These are phyloP conservation scores for Periophthalmodon schlosseri DNA, from an alignment of 2,113 vertebrate species.

Conservation along the genomic window DNA sequence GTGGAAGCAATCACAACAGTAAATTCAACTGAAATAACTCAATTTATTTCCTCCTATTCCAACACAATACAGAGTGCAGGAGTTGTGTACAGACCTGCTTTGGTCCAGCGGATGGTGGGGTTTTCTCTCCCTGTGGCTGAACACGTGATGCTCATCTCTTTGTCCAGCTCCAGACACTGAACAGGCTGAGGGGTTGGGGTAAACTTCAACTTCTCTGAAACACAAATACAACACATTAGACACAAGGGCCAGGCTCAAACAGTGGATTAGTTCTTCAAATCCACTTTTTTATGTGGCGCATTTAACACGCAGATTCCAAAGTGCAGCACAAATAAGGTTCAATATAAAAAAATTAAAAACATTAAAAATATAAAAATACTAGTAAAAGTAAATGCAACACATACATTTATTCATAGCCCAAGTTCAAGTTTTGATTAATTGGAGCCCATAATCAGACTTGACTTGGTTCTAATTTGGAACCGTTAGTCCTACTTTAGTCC, in stretches of 20 bases:
- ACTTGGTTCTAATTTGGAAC: too few species aligned
- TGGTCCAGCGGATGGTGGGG: slow-evolving; percentile 90
- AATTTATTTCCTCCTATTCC: not conserved
- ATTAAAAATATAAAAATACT: too few species aligned
- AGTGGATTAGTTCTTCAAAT: not conserved
- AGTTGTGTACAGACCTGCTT: slow-evolving; percentile 79
- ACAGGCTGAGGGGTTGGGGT: slow-evolving; percentile 87
- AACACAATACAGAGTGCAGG: not conserved
- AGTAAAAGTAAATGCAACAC: too few species aligned
- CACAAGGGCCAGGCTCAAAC: too few species aligned
- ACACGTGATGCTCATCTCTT: slow-evolving; percentile 87
- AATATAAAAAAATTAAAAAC: too few species aligned
- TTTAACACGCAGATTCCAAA: not conserved
- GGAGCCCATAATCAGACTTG: too few species aligned
- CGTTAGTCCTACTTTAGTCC: not conserved
- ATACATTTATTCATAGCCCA: too few species aligned
- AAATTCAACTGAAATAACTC: not conserved
- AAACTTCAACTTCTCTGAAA: slow-evolving; percentile 95
- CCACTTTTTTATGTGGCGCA: not conserved
- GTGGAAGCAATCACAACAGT: not conserved
- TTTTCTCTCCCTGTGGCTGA: slow-evolving; percentile 88
- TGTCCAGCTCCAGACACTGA: slow-evolving; percentile 95
- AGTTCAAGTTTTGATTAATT: too few species aligned
- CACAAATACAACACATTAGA: slow-evolving; percentile 35
- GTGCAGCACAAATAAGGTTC: not conserved